These are phyloP conservation scores for Chirona hameri DNA, from an alignment of 2,888 invertebrate species.

Conservation along the genomic window DNA sequence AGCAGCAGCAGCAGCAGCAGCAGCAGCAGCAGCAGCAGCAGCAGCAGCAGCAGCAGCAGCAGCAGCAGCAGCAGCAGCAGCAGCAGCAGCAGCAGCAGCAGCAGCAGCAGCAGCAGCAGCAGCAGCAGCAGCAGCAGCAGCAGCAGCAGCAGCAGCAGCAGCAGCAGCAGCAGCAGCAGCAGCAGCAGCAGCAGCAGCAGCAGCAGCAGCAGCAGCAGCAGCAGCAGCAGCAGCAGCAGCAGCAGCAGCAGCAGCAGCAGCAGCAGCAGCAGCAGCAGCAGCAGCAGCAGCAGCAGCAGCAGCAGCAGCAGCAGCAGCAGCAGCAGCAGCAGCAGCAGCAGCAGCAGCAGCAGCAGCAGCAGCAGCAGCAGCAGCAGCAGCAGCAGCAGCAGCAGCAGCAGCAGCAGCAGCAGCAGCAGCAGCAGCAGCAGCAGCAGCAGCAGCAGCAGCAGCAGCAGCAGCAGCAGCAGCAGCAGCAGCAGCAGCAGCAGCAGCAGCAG, in stretches of 20 bases:
- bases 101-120: slow-evolving; percentile 32
- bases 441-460: slow-evolving; percentile 32
- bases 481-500: slow-evolving; percentile 32
- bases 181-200: slow-evolving; percentile 32
- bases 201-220: slow-evolving; percentile 32
- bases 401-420: slow-evolving; percentile 32
- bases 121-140: slow-evolving; percentile 32
- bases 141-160: slow-evolving; percentile 32
- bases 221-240: slow-evolving; percentile 32
- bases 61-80: slow-evolving; percentile 32
- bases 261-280: slow-evolving; percentile 32
- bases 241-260: slow-evolving; percentile 32
- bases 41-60: slow-evolving; percentile 32
- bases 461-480: slow-evolving; percentile 32
- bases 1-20: slow-evolving; percentile 32
- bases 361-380: slow-evolving; percentile 32
- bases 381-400: slow-evolving; percentile 32
- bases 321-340: slow-evolving; percentile 32
- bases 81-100: slow-evolving; percentile 32
- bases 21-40: slow-evolving; percentile 32
- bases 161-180: slow-evolving; percentile 32
- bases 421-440: slow-evolving; percentile 32
- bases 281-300: slow-evolving; percentile 32
- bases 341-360: slow-evolving; percentile 32
- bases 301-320: slow-evolving; percentile 32